Base-by-base conservation (phyloP, 2,113 vertebrate species). In the Gavia stellata region DNA sequence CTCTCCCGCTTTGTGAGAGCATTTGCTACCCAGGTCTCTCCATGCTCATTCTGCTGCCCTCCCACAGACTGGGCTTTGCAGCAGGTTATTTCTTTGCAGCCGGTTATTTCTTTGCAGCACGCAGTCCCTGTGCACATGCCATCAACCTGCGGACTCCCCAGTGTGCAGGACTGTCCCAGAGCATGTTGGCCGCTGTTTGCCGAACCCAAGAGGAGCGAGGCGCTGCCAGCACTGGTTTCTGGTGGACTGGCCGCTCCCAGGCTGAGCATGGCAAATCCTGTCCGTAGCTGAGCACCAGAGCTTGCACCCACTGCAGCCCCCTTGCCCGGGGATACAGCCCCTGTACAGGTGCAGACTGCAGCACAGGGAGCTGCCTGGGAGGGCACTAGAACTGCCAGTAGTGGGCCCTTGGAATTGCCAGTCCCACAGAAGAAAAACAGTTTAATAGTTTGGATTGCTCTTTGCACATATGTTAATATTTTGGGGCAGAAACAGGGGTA, bases 131-230 rank as follows among this genome's bases (percentile, higher is more conserved):
- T 4, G 25, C 34, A 33, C 5, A 2, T 4, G 7, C 36, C 7
- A 1, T 15, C 36, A 26, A 26, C 45, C 44, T 13, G 14, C 2
- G 0, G 29, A 13, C 52, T 25, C 15, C 61, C 45, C 38, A 3
- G 29, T 1, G 4, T n/a, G 40, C 47, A n/a, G 55, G 40, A 62
- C 17, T 4, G 2, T 7, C 47, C n/a, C 44, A 12, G 33, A 15
- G 36, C 0, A 0, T 5, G 29, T 12, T 53, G 79, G 53, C 14
- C 4, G 0, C 40, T 13, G 21, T 47, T 47, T 40, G 62, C 53
- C 0, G 3, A 52, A 34, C 45, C 70, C 3, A 0, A 42, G 53
- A 44, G 21, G 21, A 49, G 17, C 1, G 10, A 70, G 38, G 61
- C 0, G 1, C 52, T 38, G 34, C 19, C 34, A 61, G 53, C 3